Evolutionary conservation across 2,888 invertebrate genomes (phyloP).

Genomic region (Physocephala rufipes): DNA sequence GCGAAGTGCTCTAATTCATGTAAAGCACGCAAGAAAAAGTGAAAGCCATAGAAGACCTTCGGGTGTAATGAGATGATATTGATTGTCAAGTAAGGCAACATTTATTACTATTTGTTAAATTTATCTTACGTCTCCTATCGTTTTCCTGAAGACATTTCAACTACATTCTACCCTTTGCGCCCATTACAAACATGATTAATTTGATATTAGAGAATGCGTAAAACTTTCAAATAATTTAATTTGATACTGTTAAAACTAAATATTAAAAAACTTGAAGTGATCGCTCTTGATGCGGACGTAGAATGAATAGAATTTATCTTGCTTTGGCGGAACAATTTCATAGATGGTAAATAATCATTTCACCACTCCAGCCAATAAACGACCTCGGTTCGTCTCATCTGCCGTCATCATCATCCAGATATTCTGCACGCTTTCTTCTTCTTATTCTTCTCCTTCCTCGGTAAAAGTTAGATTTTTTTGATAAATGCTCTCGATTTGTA

Average conservation of each 20-base stretch:
- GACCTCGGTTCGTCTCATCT: too few relatives aligned
- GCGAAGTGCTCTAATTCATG: not conserved
- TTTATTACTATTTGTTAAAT: not conserved
- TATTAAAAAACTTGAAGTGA: too few relatives aligned
- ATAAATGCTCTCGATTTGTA: conserved; percentile 65
- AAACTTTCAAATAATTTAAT: too few relatives aligned
- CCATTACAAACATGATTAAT: not conserved
- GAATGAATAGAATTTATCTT: conserved; percentile 22
- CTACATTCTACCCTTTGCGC: too few relatives aligned
- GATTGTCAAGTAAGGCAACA: not conserved
- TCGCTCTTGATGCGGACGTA: not conserved
- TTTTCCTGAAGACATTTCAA: too few relatives aligned
- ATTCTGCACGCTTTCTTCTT: not conserved
- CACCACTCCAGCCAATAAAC: not conserved
- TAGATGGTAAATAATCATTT: conserved; percentile 10
- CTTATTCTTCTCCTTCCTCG: not conserved
- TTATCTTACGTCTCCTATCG: not conserved
- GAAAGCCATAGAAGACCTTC: not conserved
- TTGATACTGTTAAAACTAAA: too few relatives aligned
- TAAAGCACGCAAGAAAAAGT: conserved; percentile 17
- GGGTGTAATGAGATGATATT: conserved; percentile 5
- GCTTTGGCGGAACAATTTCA: conserved; percentile 33
- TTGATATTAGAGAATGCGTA: too few relatives aligned
- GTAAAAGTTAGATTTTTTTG: conserved; percentile 51
- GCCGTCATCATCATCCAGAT: too few relatives aligned